These are phyloP conservation scores for Anastrepha ludens DNA, from an alignment of 1,140 invertebrate species.

Conservation along the genomic window DNA sequence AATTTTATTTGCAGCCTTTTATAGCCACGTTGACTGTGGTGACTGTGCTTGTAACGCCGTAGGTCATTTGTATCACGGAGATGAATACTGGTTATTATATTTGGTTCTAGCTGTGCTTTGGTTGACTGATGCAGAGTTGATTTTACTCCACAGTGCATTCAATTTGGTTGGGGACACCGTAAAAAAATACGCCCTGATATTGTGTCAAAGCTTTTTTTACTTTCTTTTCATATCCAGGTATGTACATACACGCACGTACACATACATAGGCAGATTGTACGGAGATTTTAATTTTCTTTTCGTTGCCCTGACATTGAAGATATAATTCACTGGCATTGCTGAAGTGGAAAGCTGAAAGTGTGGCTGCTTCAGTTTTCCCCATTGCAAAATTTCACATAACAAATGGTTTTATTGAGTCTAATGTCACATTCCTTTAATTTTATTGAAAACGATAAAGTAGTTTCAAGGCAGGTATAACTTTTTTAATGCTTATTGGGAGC, in stretches of 20 bases:
- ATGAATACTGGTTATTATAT: background rate
- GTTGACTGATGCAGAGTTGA: background rate
- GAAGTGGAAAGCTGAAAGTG: background rate
- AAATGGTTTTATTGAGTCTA: too few species aligned
- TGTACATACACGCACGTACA: background rate
- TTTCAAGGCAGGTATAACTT: too few species aligned
- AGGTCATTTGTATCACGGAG: background rate
- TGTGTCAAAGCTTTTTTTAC: background rate
- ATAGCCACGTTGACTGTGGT: background rate
- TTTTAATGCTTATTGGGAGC: too few species aligned
- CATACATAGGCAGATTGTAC: too few species aligned
- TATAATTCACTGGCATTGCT: background rate
- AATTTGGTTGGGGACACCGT: background rate
- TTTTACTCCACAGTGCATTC: background rate
- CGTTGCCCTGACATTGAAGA: background rate
- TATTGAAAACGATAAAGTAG: too few species aligned
- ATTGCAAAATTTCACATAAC: background rate
- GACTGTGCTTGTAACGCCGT: background rate
- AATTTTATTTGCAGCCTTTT: conserved; percentile 10
- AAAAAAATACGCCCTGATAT: background rate
- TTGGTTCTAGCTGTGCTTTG: background rate
- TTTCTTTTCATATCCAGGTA: background rate
- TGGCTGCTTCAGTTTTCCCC: background rate
- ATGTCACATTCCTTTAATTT: too few species aligned
- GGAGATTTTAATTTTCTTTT: background rate